These are phyloP conservation scores for Sebastes hubbsi DNA, from an alignment of 2,797 vertebrate species.

Conservation along the genomic window DNA sequence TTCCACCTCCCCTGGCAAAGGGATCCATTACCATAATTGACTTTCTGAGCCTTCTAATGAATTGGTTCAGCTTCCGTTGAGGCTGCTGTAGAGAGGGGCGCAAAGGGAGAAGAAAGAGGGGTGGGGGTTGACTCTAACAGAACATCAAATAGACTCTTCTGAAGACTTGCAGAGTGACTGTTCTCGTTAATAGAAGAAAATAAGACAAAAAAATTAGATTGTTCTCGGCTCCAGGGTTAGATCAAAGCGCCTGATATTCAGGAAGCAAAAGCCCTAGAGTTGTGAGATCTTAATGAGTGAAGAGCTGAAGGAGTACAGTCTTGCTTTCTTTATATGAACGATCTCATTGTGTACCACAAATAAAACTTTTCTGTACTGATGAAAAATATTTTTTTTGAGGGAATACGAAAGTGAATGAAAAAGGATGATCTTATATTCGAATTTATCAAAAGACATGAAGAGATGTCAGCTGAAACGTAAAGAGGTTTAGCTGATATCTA, in stretches of 20 bases:
- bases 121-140: constrained; percentile 15
- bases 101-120: constrained; percentile 15
- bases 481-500: neutral
- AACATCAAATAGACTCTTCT: constrained; percentile 64
- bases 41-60: constrained; percentile 79
- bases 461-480: neutral
- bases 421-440: neutral
- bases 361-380: neutral
- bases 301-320: neutral
- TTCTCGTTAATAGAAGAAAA: constrained; percentile 49
- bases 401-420: neutral
- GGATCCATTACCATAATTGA: constrained; percentile 79
- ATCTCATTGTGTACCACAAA: too few relatives aligned
- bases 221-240: constrained; percentile 33
- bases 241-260: constrained; percentile 49
- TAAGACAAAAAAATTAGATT: constrained; percentile 25
- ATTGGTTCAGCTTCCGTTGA: constrained; percentile 69
- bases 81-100: constrained; percentile 34
- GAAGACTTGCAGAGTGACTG: constrained; percentile 25
- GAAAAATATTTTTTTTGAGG: neutral
- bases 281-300: constrained; percentile 42
- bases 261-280: constrained; percentile 16
- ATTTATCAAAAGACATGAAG: neutral
- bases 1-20: constrained; percentile 61
- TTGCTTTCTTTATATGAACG: neutral